A percentile compares a stretch with the other conserved stretches of the same genome.
These are phyloP conservation scores for Agriopis marginaria DNA, from an alignment of 2,888 invertebrate species.

Conservation along the genomic window DNA sequence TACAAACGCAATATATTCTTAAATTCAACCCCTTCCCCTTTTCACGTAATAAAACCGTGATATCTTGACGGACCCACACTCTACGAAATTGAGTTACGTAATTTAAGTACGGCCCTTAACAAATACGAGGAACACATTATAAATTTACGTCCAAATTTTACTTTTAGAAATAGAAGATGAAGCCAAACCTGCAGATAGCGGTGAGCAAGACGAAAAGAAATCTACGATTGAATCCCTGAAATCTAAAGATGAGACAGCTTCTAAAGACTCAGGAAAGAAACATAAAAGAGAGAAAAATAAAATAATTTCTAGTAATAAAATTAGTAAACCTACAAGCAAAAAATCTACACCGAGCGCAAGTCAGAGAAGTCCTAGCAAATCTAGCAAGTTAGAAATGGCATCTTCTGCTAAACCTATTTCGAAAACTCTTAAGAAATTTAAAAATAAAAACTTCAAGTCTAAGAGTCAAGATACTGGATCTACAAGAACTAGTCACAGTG, in stretches of 20 bases:
- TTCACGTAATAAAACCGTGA: no score
- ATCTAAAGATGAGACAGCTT: conserved; percentile 6
- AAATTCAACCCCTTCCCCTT: no score
- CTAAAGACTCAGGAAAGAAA: neutral
- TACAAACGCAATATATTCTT: no score
- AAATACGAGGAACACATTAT: no score
- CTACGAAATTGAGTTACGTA: no score
- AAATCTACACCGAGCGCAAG: neutral
- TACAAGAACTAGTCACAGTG: conserved; percentile 26
- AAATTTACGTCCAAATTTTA: neutral
- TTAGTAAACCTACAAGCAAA: neutral
- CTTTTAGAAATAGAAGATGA: neutral
- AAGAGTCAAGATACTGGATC: conserved; percentile 9
- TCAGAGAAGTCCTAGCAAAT: conserved; percentile 3
- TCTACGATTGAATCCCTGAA: conserved; percentile 13
- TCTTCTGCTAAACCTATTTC: neutral
- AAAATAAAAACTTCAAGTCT: conserved; percentile 6
- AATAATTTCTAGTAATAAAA: conserved; percentile 4
- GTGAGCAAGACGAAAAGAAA: neutral
- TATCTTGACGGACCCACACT: no score
- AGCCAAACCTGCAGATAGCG: neutral
- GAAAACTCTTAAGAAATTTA: conserved; percentile 6
- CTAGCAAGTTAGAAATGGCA: neutral
- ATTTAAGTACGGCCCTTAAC: no score
- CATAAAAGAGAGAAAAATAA: neutral